Evolutionary conservation across 2,888 invertebrate species (phyloP).

Genomic region (Idaea biselata): DNA sequence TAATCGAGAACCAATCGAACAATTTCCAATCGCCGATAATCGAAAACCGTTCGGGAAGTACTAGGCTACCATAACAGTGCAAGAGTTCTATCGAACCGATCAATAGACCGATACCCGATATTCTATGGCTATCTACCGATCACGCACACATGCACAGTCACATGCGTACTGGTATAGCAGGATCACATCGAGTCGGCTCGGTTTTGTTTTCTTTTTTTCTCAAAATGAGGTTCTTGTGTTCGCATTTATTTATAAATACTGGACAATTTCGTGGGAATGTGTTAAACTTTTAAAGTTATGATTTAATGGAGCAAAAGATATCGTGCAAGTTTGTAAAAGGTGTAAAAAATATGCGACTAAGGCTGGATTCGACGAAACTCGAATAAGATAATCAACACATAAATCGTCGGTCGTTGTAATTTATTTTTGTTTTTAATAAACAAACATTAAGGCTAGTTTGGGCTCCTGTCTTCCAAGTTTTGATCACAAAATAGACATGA

Average conservation of each 20-base stretch:
- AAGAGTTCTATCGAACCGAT: conserved; percentile 65
- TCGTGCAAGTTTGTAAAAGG: too few species aligned
- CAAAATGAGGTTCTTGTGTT: background rate
- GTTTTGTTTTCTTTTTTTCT: background rate
- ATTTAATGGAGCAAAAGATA: too few species aligned
- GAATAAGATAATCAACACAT: too few species aligned
- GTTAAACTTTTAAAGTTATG: too few species aligned
- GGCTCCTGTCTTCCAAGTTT: too few species aligned
- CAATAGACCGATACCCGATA: conserved; percentile 41
- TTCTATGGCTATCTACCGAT: conserved; percentile 1
- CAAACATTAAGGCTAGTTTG: too few species aligned
- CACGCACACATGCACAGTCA: background rate
- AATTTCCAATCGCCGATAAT: conserved; percentile 74
- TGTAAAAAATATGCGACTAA: too few species aligned
- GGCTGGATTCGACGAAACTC: too few species aligned
- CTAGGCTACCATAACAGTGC: conserved; percentile 51
- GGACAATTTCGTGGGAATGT: background rate
- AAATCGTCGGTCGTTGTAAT: too few species aligned
- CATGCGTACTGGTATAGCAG: background rate
- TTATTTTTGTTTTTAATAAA: too few species aligned
- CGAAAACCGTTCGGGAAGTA: conserved; percentile 73
- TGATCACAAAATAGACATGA: too few species aligned
- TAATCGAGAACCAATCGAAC: background rate
- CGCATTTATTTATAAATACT: background rate
- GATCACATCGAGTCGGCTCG: background rate